Base-by-base conservation (phyloP, 2,888 invertebrate species). In the Agapostemon virescens region DNA sequence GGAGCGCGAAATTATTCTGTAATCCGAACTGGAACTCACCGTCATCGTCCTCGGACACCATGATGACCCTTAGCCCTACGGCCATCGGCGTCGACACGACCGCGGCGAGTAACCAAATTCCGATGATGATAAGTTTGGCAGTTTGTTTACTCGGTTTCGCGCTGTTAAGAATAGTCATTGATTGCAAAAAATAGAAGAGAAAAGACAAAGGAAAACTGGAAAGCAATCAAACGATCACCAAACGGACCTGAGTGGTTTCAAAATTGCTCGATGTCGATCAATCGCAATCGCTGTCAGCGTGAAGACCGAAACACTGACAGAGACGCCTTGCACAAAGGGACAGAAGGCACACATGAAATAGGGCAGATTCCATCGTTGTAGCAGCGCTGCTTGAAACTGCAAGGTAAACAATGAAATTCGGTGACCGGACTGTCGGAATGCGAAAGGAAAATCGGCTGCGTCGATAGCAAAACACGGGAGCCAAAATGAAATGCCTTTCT, bases 251-350 rank as follows among this genome's bases (percentile, higher is more conserved):
- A 96, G 93, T 30, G 96, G 96, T 85, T 95, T 95, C 77, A 96
- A 94, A 83, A 96, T 96, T 3, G 97, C 96, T 64, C 96, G 95
- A 92, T 97, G 97, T 36, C 98, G 94, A 93, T 98, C 98, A 75
- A 97, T 95, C 0, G 98, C 97, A 78, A 98, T 97, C 71, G 97
- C 97, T 17, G 97, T 97, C 30, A 98, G 93, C 0, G 98, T 98
- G 90, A 97, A 97, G 45, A 98, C 96, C 86, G 97, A 97, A n/a
- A 98, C 97, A 90, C 97, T 97, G 1, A 98, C 97, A 85, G 96
- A 96, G 23, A 98, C 93, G 0, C 96, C 95, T 93, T 97, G 97
- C 15, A 97, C 96, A 93, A 97, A 98, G 0, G 98, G 97, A 86
- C 97, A 97, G 91, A 98, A 96, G 0, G 96, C 95, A 91, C 98